Evolutionary conservation across 2,888 invertebrate genomes (phyloP).

Genomic region (Chydorus sphaericus): DNA sequence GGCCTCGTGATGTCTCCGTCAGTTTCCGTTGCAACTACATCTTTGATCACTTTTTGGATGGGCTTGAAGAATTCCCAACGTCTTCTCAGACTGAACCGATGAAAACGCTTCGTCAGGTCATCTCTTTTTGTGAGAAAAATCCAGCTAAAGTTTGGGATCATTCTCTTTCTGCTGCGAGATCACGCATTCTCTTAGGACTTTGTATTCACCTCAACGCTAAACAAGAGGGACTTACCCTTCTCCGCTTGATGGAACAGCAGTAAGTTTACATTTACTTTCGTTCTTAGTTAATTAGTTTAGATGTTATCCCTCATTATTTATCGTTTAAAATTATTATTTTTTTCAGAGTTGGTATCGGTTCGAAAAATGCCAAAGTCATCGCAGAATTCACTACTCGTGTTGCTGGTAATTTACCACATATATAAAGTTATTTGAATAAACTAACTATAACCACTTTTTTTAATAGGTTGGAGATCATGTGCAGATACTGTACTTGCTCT

Average conservation of each 20-base stretch:
- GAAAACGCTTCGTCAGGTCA: not conserved
- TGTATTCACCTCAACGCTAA: not conserved
- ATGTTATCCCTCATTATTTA: not conserved
- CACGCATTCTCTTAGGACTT: not conserved
- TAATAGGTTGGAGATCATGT: not conserved
- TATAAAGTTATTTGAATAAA: not conserved
- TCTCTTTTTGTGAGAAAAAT: not conserved
- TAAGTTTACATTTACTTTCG: too few species aligned
- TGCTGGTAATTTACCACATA: not conserved
- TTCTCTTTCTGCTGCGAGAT: not conserved
- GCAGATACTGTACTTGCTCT: too few species aligned
- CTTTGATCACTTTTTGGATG: not conserved
- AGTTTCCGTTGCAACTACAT: not conserved
- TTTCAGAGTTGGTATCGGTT: not conserved
- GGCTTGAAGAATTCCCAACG: not conserved
- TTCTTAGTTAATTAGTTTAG: too few species aligned
- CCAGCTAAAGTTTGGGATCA: not conserved
- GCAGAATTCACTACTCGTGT: not conserved
- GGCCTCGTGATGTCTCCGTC: not conserved
- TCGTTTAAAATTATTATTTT: not conserved
- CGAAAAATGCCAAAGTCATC: not conserved
- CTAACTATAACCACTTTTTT: not conserved
- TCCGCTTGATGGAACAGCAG: not conserved
- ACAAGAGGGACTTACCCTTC: not conserved
- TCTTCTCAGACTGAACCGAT: not conserved